Conservation (phyloP, 1,140 invertebrate species). For the Ceratitis capitata region DNA sequence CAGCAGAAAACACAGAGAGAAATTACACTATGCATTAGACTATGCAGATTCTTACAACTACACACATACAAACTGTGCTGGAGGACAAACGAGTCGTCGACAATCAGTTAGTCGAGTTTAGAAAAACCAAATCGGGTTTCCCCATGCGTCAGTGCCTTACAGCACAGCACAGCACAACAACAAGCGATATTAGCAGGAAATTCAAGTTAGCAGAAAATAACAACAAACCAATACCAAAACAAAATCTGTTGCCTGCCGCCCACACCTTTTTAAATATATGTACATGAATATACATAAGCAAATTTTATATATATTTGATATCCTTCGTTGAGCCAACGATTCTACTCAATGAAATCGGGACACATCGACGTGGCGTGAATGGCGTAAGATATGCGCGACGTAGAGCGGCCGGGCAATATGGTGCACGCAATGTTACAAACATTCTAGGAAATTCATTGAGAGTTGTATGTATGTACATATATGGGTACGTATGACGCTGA, state of each 20-base stretch:
- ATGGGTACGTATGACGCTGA: not conserved
- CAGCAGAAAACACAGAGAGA: no score
- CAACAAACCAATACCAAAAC: not conserved
- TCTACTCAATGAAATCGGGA: conserved; percentile 15
- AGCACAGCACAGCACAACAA: not conserved
- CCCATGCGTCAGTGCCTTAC: not conserved
- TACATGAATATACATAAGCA: no score
- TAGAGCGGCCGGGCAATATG: not conserved
- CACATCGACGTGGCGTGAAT: not conserved
- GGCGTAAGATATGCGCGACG: not conserved
- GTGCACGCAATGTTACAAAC: not conserved
- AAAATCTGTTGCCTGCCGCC: not conserved
- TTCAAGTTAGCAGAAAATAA: not conserved
- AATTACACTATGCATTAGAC: no score
- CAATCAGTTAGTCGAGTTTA: no score
- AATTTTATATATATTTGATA: no score
- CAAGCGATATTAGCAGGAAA: not conserved
- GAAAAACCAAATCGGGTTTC: not conserved
- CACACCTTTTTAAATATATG: not conserved
- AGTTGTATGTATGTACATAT: not conserved
- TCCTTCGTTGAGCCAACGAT: not conserved
- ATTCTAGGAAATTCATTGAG: conserved; percentile 1
- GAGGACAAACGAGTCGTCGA: not conserved
- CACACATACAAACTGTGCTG: not conserved
- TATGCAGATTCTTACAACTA: no score